Percentiles rank a stretch among this genome's conserved stretches.
phyloP scores from a whole-genome alignment of 2,113 vertebrate genomes.

The Tursiops truncatus region DNA sequence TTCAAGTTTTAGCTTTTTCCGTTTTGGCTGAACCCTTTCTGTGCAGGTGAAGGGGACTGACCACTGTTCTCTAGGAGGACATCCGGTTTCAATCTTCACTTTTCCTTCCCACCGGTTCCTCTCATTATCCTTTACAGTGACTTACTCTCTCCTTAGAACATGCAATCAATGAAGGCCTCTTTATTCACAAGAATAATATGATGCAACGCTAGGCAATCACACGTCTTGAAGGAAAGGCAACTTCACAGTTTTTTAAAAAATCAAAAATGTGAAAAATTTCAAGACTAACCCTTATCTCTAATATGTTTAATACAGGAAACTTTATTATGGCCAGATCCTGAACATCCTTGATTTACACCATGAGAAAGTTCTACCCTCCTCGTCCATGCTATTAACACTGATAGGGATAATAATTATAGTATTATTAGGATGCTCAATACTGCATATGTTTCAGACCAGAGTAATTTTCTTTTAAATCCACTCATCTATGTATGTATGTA shows the following conservation, averaged over 20 bases:
- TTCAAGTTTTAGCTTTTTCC: not conserved
- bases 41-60: not conserved
- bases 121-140: conserved; percentile 19
- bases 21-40: accelerated
- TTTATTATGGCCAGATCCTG: not conserved
- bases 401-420: not conserved
- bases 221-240: not conserved
- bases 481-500: not conserved
- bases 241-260: not conserved
- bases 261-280: not conserved
- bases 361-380: not conserved
- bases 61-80: not conserved
- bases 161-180: not conserved
- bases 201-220: not conserved
- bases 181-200: not conserved
- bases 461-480: conserved; percentile 24
- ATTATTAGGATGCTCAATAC: not conserved
- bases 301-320: not conserved
- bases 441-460: not conserved
- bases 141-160: not conserved
- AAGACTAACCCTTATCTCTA: not conserved
- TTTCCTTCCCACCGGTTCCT: not conserved
- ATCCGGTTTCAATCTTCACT: not conserved
- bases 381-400: not conserved
- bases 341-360: not conserved